Percentiles rank a stretch among this genome's conserved stretches.
Conservation (phyloP, 2,888 invertebrate genomes). For the Parascotia fuliginaria region DNA sequence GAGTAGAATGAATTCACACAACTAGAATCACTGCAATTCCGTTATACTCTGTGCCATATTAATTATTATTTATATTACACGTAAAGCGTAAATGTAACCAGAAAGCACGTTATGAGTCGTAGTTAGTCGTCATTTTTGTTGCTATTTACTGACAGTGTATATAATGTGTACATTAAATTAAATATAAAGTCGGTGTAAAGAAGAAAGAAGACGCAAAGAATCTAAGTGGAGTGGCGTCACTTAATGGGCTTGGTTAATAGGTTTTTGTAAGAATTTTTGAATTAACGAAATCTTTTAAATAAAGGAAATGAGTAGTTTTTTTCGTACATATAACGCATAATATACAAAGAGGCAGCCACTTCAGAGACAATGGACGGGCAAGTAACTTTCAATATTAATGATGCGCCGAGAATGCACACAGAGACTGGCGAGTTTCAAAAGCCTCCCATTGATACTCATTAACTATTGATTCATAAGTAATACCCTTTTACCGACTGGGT, state of each 20-base stretch:
- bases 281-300: constrained; percentile 70
- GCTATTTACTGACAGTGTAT: constrained; percentile 27
- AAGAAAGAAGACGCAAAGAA: constrained; percentile 9
- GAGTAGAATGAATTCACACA: constrained; percentile 41
- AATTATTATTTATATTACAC: constrained; percentile 48
- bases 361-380: constrained; percentile 75
- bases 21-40: constrained; percentile 47
- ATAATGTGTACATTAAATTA: constrained; percentile 29
- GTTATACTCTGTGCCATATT: constrained; percentile 44
- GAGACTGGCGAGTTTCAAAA: constrained; percentile 75
- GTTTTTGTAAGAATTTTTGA: constrained; percentile 63
- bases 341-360: constrained; percentile 78
- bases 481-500: constrained; percentile 76
- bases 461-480: constrained; percentile 85
- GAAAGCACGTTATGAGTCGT: constrained; percentile 28
- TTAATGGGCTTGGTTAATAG: constrained; percentile 44
- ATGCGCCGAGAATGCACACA: constrained; percentile 81
- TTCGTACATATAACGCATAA: constrained; percentile 67
- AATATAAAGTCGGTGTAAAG: constrained; percentile 21
- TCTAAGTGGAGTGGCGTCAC: constrained; percentile 28
- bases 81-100: constrained; percentile 41
- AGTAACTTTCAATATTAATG: constrained; percentile 84
- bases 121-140: constrained; percentile 28
- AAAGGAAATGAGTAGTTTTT: constrained; percentile 79
- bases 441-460: constrained; percentile 83